Evolutionary conservation across 2,888 invertebrate genomes (phyloP), one percentile per base, ranked within the genome.

Genomic region (Scaptomyza flava): DNA sequence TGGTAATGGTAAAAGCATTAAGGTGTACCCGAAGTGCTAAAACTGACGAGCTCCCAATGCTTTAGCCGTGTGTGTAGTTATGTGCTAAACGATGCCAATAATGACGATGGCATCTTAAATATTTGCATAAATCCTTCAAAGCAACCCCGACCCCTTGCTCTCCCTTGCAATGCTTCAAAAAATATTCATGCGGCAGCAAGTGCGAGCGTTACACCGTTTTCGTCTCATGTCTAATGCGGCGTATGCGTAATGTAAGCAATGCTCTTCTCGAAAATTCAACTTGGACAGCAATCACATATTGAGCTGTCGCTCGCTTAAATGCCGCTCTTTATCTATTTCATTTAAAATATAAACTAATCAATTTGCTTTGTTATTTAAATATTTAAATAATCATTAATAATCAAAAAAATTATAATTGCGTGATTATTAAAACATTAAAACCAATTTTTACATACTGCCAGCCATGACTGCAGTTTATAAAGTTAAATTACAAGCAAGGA

Each of bases 1-100:
- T 85, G 86, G 83, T 86, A 86, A 82, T 86, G 83, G 86, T 81
- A 86, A 81, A 81, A 81, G 81, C 81, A 83, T 86, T 83, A 82
- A 81, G 86, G 75, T 86, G 83, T 82, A 53, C 61, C 59, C 63
- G 38, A 52, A 30, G 30, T 46, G 45, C 17, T 14, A 7, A 51
- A 45, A 51, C 7, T 36, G 11, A 36, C 48, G 33, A 54, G 63
- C 76, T 60, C 50, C 47, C 61, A 23, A 62, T 79, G 62, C 58
- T 50, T 74, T 78, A 64, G 71, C 50, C 61, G 71, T 77, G 77
- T 66, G 84, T 78, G 84, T 71, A 75, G 80, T 73, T 72, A 86
- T 81, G 78, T 78, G 81, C 80, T 83, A 69, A 86, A 62, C 84
- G 87, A 86, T 67, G 77, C 59, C 56, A 72, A 53, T 77, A 77